These are phyloP conservation scores for Aricia agestis DNA, from an alignment of 1,140 invertebrate genomes.

Conservation along the genomic window DNA sequence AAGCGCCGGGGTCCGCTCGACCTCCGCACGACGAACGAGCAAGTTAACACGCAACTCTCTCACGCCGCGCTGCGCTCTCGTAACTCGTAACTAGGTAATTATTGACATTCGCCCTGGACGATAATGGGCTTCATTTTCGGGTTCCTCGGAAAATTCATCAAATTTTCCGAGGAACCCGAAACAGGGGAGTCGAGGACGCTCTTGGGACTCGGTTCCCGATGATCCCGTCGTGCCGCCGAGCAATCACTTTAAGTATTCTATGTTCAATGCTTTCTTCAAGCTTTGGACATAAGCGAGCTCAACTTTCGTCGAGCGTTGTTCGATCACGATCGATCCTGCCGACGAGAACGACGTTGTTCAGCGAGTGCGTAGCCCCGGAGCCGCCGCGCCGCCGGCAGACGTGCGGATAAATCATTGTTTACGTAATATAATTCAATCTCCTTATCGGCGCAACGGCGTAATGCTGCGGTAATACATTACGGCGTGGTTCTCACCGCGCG, in stretches of 20 bases:
- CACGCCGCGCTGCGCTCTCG: constrained; percentile 1
- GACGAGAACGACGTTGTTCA: too few relatives aligned
- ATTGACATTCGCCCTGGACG: neutral
- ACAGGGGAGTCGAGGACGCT: too few relatives aligned
- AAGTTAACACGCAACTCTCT: neutral
- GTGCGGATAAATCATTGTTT: neutral
- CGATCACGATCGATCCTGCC: too few relatives aligned
- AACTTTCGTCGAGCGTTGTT: too few relatives aligned
- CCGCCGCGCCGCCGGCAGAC: neutral
- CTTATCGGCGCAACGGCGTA: neutral
- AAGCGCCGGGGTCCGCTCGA: neutral
- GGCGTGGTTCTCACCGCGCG: neutral
- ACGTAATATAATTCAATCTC: constrained; percentile 1
- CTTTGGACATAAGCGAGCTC: too few relatives aligned
- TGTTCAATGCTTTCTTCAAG: too few relatives aligned
- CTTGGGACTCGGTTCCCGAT: too few relatives aligned
- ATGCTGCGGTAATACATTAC: constrained; percentile 1
- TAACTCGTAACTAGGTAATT: constrained; percentile 34
- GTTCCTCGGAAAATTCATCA: neutral
- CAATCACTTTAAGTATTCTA: too few relatives aligned
- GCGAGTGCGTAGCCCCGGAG: neutral
- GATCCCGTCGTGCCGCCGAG: too few relatives aligned
- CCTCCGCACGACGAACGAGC: neutral
- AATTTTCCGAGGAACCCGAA: too few relatives aligned
- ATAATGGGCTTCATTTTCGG: neutral